Evolutionary conservation across 2,113 vertebrate species (phyloP).

Genomic region (Daboia siamensis): DNA sequence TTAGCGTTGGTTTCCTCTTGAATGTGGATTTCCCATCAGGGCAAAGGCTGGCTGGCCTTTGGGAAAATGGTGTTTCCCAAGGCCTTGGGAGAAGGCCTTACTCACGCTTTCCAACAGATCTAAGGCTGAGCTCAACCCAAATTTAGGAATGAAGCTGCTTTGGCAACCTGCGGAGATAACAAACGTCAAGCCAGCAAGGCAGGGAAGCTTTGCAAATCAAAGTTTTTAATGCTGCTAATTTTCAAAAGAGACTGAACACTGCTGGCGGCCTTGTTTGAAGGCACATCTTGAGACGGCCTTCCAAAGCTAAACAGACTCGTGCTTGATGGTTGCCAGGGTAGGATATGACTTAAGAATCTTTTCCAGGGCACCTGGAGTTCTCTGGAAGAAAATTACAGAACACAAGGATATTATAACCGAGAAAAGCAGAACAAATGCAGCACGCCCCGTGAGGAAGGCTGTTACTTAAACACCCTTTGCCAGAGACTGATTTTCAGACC

Average conservation of each 20-base stretch:
- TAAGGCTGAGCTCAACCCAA: background rate
- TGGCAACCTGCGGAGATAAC: background rate
- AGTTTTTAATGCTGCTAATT: background rate
- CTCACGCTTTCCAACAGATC: background rate
- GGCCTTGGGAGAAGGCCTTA: background rate
- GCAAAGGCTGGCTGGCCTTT: background rate
- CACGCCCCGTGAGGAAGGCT: background rate
- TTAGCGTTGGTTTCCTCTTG: background rate
- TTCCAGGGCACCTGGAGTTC: background rate
- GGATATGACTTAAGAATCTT: background rate
- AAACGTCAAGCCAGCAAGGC: background rate
- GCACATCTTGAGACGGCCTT: background rate
- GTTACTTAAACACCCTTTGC: too few species aligned
- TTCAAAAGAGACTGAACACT: background rate
- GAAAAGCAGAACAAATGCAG: background rate
- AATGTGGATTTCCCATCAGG: background rate
- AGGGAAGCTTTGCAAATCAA: background rate
- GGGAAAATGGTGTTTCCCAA: background rate
- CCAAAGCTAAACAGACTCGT: background rate
- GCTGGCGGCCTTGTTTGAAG: background rate
- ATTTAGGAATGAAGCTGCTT: background rate
- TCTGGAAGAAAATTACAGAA: background rate
- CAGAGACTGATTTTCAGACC: background rate
- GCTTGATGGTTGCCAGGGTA: background rate
- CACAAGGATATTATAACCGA: background rate